Percentiles rank a stretch among this genome's conserved stretches.
These are phyloP conservation scores for Ameiurus melas DNA, from an alignment of 2,113 vertebrate genomes.

Conservation along the genomic window DNA sequence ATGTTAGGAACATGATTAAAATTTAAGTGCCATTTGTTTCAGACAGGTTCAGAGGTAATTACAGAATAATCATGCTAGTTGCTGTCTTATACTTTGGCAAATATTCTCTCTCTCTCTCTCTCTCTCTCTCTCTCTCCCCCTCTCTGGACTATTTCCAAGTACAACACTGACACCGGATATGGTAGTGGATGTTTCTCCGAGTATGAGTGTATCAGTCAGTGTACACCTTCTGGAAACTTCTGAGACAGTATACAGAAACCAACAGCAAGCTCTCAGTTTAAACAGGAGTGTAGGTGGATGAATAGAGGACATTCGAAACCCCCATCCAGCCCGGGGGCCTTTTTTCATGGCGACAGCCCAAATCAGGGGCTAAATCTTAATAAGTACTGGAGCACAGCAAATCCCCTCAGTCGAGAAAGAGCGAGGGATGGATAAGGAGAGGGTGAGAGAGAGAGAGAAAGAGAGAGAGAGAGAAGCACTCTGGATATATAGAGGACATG, in stretches of 20 bases:
- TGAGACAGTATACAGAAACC: background rate
- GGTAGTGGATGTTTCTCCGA: background rate
- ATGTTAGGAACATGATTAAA: background rate
- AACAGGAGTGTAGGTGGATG: constrained; percentile 22
- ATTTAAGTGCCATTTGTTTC: background rate
- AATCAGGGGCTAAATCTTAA: constrained; percentile 53
- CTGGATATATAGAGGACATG: constrained; percentile 37
- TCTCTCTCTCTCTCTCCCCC: no score
- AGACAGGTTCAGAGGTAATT: background rate
- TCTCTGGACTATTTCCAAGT: background rate
- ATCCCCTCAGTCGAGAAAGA: constrained; percentile 37
- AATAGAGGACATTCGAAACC: constrained; percentile 30
- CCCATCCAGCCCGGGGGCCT: constrained; percentile 34
- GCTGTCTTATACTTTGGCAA: no score
- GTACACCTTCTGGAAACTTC: background rate
- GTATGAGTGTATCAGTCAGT: background rate
- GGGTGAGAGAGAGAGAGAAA: background rate
- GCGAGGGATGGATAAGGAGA: constrained; percentile 15
- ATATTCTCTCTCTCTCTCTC: no score
- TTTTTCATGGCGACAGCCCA: constrained; percentile 41
- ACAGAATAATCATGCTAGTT: background rate
- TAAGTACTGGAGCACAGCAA: constrained; percentile 53
- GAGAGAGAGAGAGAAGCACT: background rate
- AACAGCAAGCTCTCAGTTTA: background rate
- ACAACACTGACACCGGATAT: background rate